Conservation (phyloP, 2,888 invertebrate species). For the Rotaria magnacalcarata region DNA sequence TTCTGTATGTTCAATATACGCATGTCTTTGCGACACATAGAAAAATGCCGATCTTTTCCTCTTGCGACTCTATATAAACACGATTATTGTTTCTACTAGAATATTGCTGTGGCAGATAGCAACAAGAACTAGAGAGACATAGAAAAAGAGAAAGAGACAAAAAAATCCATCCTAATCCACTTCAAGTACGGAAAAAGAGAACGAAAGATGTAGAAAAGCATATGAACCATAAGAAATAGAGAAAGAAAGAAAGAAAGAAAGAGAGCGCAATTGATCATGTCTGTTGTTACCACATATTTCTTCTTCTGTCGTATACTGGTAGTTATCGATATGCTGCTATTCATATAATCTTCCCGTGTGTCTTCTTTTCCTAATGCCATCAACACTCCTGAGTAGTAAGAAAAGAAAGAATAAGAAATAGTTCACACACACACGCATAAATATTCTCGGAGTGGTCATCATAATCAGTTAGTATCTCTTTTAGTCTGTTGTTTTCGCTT, state of each 20-base stretch:
- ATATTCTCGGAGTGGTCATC: slow-evolving; percentile 16
- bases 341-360: background rate
- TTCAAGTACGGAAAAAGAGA: slow-evolving; percentile 23
- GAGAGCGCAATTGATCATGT: slow-evolving; percentile 24
- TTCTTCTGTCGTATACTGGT: slow-evolving; percentile 21
- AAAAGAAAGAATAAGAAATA: background rate
- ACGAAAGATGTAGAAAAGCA: background rate
- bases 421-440: background rate
- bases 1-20: slow-evolving; percentile 7
- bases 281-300: slow-evolving; percentile 31
- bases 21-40: slow-evolving; percentile 3
- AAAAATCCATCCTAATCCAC: slow-evolving; percentile 17
- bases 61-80: background rate
- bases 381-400: background rate
- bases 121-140: background rate
- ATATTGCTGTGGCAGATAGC: background rate
- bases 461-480: background rate
- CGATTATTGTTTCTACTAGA: background rate
- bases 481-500: background rate
- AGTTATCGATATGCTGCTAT: slow-evolving; percentile 1
- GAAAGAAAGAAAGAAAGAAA: background rate
- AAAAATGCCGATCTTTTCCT: background rate
- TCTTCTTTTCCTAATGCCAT: slow-evolving; percentile 1
- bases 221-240: background rate
- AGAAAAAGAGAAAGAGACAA: background rate